Conservation (phyloP, 2,113 vertebrate genomes). For the Malaclemys terrapin region DNA sequence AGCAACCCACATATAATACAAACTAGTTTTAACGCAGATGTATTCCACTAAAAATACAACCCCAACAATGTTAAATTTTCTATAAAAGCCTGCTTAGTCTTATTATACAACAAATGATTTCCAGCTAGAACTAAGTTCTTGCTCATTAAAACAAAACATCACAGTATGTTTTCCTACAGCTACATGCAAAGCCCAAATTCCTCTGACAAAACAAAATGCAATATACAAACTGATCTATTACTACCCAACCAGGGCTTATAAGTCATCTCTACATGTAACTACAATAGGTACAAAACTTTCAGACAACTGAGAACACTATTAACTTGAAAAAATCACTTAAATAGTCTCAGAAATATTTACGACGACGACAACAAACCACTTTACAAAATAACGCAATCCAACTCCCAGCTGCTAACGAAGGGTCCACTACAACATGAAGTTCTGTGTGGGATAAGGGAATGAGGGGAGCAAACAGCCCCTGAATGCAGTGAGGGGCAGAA, state of each 20-base stretch:
- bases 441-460: too few species aligned
- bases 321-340: neutral
- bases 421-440: neutral
- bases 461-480: neutral
- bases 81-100: neutral
- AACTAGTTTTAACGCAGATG: neutral
- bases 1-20: neutral
- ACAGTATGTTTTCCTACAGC: neutral
- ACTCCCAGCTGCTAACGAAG: neutral
- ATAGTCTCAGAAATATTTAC: too few species aligned
- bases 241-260: neutral
- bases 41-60: neutral
- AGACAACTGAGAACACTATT: neutral
- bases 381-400: neutral
- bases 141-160: neutral
- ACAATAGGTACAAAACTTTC: neutral
- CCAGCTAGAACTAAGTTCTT: neutral
- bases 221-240: neutral
- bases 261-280: neutral
- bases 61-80: neutral
- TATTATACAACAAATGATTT: neutral
- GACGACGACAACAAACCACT: neutral
- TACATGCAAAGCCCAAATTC: neutral
- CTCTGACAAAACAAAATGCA: neutral
- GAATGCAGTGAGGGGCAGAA: neutral